phyloP scores from a whole-genome alignment of 2,888 invertebrate genomes.

The Griposia aprilina region DNA sequence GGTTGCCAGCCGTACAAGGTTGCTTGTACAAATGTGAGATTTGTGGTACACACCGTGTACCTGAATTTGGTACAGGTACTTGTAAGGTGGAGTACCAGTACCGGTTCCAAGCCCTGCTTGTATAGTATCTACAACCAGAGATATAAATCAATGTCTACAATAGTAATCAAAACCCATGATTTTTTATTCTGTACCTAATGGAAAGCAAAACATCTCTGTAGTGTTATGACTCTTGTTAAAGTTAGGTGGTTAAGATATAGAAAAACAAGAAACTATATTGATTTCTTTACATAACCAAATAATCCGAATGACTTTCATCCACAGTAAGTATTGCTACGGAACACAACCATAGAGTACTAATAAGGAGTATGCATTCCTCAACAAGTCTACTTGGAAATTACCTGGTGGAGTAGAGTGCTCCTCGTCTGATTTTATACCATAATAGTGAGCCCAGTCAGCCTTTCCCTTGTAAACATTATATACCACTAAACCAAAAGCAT shows the following conservation, averaged over 20 bases:
- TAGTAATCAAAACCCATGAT: neutral
- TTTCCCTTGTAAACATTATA: slow-evolving; percentile 91
- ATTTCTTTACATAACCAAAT: too few species aligned
- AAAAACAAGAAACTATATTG: too few species aligned
- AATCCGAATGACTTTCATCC: too few species aligned
- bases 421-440: slow-evolving; percentile 92
- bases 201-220: neutral
- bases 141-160: neutral
- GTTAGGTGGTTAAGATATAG: too few species aligned
- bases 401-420: slow-evolving; percentile 91
- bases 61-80: too few species aligned
- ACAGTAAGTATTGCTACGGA: too few species aligned
- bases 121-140: neutral
- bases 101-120: neutral
- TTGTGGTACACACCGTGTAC: too few species aligned
- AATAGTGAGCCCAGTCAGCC: slow-evolving; percentile 92
- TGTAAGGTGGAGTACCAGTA: too few species aligned
- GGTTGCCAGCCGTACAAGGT: too few species aligned
- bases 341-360: too few species aligned
- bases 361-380: too few species aligned
- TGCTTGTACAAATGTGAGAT: too few species aligned
- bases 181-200: neutral
- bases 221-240: neutral
- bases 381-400: slow-evolving; percentile 69
- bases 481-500: slow-evolving; percentile 92